phyloP scores from a whole-genome alignment of 2,888 invertebrate genomes.

The Cotesia congregata region DNA sequence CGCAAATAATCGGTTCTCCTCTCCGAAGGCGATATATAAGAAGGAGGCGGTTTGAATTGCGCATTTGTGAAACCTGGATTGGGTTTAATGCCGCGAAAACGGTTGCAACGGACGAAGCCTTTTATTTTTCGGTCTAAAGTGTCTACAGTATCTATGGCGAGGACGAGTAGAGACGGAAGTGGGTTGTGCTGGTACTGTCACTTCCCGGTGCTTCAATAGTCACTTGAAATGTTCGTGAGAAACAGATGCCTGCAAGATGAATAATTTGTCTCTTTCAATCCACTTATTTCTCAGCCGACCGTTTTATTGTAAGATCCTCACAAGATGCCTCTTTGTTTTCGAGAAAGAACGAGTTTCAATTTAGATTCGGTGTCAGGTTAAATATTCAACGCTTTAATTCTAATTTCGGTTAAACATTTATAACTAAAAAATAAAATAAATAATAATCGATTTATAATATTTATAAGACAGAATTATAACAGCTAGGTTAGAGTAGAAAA shows the following conservation, averaged over 20 bases:
- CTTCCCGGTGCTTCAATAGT: background rate
- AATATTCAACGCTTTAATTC: too few relatives aligned
- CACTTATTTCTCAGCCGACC: background rate
- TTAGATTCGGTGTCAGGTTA: too few relatives aligned
- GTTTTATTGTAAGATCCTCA: background rate
- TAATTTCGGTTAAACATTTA: too few relatives aligned
- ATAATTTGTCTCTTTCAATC: background rate
- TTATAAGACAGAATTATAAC: too few relatives aligned
- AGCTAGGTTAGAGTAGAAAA: too few relatives aligned
- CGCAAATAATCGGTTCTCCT: background rate
- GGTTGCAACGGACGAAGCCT: background rate
- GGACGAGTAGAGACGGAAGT: conserved; percentile 29
- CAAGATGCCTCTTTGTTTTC: too few relatives aligned
- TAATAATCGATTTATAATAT: too few relatives aligned
- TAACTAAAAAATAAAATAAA: too few relatives aligned
- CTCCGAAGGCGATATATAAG: background rate
- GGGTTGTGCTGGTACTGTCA: conserved; percentile 20
- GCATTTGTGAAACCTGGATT: background rate
- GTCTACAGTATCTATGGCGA: background rate
- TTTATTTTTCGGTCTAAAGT: background rate
- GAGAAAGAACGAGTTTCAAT: too few relatives aligned
- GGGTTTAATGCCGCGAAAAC: background rate
- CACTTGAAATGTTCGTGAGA: background rate
- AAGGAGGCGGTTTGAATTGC: background rate
- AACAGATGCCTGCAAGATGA: background rate